Percentiles rank a stretch among this genome's conserved stretches.
phyloP scores from a whole-genome alignment of 1,140 invertebrate genomes.

The Subanguina moxae region DNA sequence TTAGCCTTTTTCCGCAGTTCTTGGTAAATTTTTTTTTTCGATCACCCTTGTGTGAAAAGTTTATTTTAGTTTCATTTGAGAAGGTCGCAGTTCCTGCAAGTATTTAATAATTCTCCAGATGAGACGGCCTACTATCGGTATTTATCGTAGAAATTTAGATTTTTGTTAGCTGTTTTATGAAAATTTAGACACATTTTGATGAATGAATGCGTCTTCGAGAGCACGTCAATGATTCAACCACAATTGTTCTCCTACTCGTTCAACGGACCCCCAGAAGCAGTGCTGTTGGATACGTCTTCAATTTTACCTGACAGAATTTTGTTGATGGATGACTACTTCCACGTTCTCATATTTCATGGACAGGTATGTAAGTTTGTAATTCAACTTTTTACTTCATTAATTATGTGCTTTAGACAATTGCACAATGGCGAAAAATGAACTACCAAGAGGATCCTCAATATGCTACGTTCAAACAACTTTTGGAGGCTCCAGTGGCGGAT shows the following conservation, averaged over 20 bases:
- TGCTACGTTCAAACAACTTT: conserved; percentile 89
- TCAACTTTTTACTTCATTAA: neutral
- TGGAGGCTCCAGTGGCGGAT: conserved; percentile 92
- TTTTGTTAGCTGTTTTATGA: conserved; percentile 1
- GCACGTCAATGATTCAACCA: conserved; percentile 98
- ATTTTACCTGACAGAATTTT: conserved; percentile 94
- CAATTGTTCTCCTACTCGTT: conserved; percentile 97
- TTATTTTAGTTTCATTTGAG: conserved; percentile 76
- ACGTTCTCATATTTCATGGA: conserved; percentile 98
- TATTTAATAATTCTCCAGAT: conserved; percentile 99
- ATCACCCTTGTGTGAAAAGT: too few relatives aligned
- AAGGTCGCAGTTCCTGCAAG: conserved; percentile 96
- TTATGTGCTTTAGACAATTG: conserved; percentile 74
- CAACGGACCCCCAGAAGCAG: conserved; percentile 92
- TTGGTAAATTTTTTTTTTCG: conserved; percentile 65
- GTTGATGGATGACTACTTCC: conserved; percentile 99
- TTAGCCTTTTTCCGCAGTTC: conserved; percentile 96
- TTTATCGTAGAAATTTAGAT: conserved; percentile 14
- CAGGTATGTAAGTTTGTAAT: conserved; percentile 63
- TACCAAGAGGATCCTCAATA: conserved; percentile 96
- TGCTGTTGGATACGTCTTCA: conserved; percentile 90
- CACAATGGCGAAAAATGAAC: conserved; percentile 84
- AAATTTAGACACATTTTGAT: conserved; percentile 83
- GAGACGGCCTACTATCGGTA: conserved; percentile 97
- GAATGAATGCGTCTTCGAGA: conserved; percentile 92